Conservation (phyloP, 2,888 invertebrate species). For the Caenorhabditis sulstoni region DNA sequence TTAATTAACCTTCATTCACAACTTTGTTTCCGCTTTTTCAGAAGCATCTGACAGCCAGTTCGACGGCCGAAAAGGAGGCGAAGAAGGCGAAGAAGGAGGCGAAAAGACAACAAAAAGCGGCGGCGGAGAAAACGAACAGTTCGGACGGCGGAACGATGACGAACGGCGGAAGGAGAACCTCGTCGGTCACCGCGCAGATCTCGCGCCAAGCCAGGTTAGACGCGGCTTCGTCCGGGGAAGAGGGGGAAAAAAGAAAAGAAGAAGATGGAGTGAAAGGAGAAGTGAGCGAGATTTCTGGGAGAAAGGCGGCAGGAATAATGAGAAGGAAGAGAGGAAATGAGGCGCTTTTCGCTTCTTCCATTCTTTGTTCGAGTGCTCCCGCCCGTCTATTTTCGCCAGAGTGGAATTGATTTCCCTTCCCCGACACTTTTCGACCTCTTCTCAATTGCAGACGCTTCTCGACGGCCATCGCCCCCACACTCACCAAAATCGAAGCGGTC, state of each 20-base stretch:
- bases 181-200: conserved; percentile 68
- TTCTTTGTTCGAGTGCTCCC: conserved; percentile 37
- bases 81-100: conserved; percentile 36
- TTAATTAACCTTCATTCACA: too few relatives aligned
- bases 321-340: conserved; percentile 27
- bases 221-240: conserved; percentile 2
- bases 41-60: conserved; percentile 45
- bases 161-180: conserved; percentile 52
- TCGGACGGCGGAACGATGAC: conserved; percentile 43
- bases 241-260: conserved; percentile 4
- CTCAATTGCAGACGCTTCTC: conserved; percentile 74
- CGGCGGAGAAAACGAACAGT: conserved; percentile 29
- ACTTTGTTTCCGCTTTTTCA: conserved; percentile 16
- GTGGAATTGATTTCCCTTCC: too few relatives aligned
- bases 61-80: conserved; percentile 31
- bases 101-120: conserved; percentile 13
- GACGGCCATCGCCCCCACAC: conserved; percentile 77
- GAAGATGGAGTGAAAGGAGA: neutral
- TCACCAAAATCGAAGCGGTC: conserved; percentile 77
- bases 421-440: conserved; percentile 10
- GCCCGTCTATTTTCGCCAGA: neutral
- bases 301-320: neutral
- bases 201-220: conserved; percentile 61
- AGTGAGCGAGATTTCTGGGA: neutral
- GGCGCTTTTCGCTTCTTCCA: conserved; percentile 1